Base-by-base conservation (phyloP, 2,888 invertebrate genomes). In the Drosophila paramelanica region DNA sequence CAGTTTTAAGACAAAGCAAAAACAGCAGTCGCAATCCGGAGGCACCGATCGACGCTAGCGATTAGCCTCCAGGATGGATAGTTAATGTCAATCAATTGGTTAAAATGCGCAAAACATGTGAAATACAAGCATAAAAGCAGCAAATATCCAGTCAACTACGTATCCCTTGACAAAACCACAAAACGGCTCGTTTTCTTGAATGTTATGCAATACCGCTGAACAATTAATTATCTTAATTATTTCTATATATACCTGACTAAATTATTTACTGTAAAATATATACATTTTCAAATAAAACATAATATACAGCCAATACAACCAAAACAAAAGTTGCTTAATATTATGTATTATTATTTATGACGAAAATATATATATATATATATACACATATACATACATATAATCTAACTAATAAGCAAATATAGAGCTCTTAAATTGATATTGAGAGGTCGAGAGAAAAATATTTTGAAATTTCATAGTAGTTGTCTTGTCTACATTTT, bases 171-270 rank as follows among this genome's bases (percentile, higher is more conserved):
- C 27, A 58, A 25, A 55, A 46, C 10, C 36, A 42, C 33, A 33
- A 31, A 50, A 56, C 3, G 36, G 45, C 59, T 71, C 62, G 25
- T 59, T 78, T 49, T 56, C 36, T 49, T 74, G 51, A 25, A 43
- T 51, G 47, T 58, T 57, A 51, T 61, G 71, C 65, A 62, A 52
- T 33, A 45, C 53, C 58, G 68, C 70, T 83, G 51, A 66, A 60
- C 53, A 53, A 50, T 67, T 65, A 67, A 47, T 73, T 49, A 65
- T 55, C 66, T 69, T 42, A 46, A 45, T 64, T 8, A 51, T 82
- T 82, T 88, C 77, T 79, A 67, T 67, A 73, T 56, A 73, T 83
- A 86, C 83, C 83, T 84, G 89, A 84, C 83, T 80, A 88, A 86
- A 86, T 88, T 83, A 68, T 80, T 75, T 79, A 79, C 60, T 82